These are phyloP conservation scores for Seriola aureovittata DNA, from an alignment of 2,113 vertebrate species.

Conservation along the genomic window DNA sequence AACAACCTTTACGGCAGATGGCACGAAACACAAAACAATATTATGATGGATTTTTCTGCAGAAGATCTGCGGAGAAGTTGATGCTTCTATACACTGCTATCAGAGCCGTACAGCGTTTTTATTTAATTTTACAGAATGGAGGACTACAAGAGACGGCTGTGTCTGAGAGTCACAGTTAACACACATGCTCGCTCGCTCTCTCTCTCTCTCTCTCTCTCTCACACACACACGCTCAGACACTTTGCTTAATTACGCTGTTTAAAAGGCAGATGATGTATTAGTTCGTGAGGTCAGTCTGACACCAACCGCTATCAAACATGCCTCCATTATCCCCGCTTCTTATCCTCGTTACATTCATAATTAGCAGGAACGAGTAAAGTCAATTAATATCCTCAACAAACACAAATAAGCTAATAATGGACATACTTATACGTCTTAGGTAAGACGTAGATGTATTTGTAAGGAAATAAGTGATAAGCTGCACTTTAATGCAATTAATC, in stretches of 20 bases:
- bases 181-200: neutral
- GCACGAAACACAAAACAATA: constrained; percentile 17
- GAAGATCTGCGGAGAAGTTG: neutral
- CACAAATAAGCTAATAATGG: constrained; percentile 1
- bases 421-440: neutral
- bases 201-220: neutral
- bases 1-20: constrained; percentile 19
- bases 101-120: neutral
- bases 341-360: constrained; percentile 1
- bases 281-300: constrained; percentile 1
- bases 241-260: constrained; percentile 5
- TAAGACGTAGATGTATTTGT: neutral
- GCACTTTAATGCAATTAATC: neutral
- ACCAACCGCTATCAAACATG: constrained; percentile 13
- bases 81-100: constrained; percentile 1
- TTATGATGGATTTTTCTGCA: constrained; percentile 20
- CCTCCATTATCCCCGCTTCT: constrained; percentile 6
- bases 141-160: neutral
- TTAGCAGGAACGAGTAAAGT: neutral
- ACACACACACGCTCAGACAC: neutral
- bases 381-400: neutral
- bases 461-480: neutral
- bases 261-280: constrained; percentile 30
- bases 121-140: constrained; percentile 20
- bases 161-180: neutral